phyloP scores from a whole-genome alignment of 1,140 invertebrate species.

The Myzus persicae region DNA sequence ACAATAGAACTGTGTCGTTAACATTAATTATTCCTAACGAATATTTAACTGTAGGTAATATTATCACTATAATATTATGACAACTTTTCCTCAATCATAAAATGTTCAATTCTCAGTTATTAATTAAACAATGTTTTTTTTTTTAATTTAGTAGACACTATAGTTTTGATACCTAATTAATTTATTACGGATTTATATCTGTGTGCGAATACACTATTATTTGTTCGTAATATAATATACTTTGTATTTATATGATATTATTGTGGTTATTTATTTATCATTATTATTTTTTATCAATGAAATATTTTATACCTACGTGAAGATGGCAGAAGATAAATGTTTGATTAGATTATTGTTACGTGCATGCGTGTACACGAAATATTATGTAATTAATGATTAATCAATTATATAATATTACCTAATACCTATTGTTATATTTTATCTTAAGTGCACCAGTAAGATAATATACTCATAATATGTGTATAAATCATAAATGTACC shows the following conservation, averaged over 20 bases:
- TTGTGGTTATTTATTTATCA: background rate
- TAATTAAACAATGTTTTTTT: background rate
- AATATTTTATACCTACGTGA: background rate
- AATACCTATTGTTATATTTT: background rate
- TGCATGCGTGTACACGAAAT: background rate
- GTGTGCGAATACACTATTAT: background rate
- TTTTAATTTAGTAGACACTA: background rate
- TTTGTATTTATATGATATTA: background rate
- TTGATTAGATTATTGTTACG: background rate
- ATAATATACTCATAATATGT: background rate
- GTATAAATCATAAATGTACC: no score
- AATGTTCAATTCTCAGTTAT: background rate
- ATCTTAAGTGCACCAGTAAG: background rate
- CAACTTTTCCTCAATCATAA: background rate
- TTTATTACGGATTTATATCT: background rate
- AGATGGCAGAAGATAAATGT: background rate
- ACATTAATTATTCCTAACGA: background rate
- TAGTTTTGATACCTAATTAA: background rate
- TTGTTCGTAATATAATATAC: background rate
- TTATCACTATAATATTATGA: no score
- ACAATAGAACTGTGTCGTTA: background rate
- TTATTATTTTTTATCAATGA: background rate
- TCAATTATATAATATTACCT: background rate
- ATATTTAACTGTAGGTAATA: background rate
- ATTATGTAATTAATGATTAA: background rate